These are phyloP conservation scores for Actinopyga echinites DNA, from an alignment of 53 echinoderm and acorn worm species.

Conservation along the genomic window DNA sequence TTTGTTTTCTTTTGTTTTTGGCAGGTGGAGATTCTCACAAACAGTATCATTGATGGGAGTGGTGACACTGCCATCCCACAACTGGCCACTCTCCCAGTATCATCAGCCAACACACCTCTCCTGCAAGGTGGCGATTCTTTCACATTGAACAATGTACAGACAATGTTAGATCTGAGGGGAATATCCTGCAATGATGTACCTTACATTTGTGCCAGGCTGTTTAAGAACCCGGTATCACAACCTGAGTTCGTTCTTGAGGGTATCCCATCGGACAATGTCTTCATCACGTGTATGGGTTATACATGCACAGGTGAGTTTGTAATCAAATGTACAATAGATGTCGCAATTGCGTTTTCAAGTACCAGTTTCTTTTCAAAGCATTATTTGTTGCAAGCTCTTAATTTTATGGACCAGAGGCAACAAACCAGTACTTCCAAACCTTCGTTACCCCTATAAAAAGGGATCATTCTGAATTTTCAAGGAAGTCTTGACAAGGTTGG, in stretches of 20 bases:
- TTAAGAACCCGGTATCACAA: slow-evolving; percentile 48
- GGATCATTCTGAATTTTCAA: too few relatives aligned
- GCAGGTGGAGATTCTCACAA: slow-evolving; percentile 68
- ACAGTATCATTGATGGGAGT: slow-evolving; percentile 42
- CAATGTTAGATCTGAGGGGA: slow-evolving; percentile 61
- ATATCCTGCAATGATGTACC: slow-evolving; percentile 68
- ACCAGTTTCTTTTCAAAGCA: too few relatives aligned
- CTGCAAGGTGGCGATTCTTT: slow-evolving; percentile 50
- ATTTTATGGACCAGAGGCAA: too few relatives aligned
- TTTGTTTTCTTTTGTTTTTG: slow-evolving; percentile 49
- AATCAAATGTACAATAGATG: too few relatives aligned
- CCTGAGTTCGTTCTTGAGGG: slow-evolving; percentile 72
- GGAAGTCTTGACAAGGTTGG: too few relatives aligned
- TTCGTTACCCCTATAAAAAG: too few relatives aligned
- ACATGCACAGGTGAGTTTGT: slow-evolving; percentile 67
- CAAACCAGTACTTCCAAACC: too few relatives aligned
- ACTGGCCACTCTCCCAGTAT: slow-evolving; percentile 33
- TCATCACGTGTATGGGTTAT: slow-evolving; percentile 56
- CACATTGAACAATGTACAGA: slow-evolving; percentile 39
- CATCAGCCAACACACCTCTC: slow-evolving; percentile 49
- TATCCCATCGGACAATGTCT: slow-evolving; percentile 30
- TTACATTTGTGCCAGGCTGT: slow-evolving; percentile 77
- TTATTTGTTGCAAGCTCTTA: too few relatives aligned
- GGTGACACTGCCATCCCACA: slow-evolving; percentile 32
- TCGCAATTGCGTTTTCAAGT: too few relatives aligned